phyloP scores from a whole-genome alignment of 2,113 vertebrate species.

The Uropsilus gracilis region DNA sequence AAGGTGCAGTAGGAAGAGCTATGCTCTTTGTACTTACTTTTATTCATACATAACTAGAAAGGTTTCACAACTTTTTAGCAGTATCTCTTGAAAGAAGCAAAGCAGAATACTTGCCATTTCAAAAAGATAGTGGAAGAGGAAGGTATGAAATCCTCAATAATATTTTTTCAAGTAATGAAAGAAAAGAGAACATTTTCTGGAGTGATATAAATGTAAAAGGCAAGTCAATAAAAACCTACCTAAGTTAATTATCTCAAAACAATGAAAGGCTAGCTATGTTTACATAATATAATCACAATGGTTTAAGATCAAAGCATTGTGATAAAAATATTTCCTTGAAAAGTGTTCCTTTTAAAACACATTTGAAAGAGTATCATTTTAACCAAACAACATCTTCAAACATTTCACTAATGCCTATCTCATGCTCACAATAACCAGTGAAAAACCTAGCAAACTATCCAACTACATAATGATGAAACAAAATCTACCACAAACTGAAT shows the following conservation, averaged over 20 bases:
- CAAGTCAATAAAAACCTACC: background rate
- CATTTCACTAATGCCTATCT: background rate
- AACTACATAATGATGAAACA: background rate
- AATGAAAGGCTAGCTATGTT: background rate
- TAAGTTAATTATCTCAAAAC: background rate
- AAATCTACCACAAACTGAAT: background rate
- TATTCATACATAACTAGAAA: slow-evolving; percentile 33
- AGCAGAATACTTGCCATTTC: background rate
- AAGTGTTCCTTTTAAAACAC: background rate
- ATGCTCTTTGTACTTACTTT: background rate
- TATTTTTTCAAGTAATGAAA: slow-evolving; percentile 24
- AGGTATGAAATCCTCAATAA: background rate
- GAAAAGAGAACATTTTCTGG: slow-evolving; percentile 1
- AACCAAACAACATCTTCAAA: background rate
- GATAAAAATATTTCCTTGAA: background rate
- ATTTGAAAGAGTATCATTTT: background rate
- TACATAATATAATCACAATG: background rate
- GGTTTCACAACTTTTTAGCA: slow-evolving; percentile 1
- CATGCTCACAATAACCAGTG: background rate
- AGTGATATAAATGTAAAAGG: background rate
- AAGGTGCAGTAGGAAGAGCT: background rate
- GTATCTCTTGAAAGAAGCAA: background rate
- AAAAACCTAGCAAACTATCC: background rate
- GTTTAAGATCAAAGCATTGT: slow-evolving; percentile 15
- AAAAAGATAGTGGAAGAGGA: background rate